Percentiles rank a stretch among this genome's conserved stretches.
phyloP scores from a whole-genome alignment of 2,888 invertebrate species.

The Odontocolon sp. region DNA sequence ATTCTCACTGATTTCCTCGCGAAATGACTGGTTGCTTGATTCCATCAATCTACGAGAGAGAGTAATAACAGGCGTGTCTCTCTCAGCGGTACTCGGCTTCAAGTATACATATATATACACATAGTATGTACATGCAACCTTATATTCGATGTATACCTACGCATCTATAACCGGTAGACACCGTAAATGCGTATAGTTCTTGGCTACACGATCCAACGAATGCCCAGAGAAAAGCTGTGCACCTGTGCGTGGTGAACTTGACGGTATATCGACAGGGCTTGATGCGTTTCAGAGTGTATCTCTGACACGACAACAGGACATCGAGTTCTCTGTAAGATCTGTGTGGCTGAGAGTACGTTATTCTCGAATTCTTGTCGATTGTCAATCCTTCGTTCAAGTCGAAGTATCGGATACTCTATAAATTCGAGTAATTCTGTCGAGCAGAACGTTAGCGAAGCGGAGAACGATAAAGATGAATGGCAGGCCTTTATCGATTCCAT shows the following conservation, averaged over 20 bases:
- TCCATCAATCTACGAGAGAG: slow-evolving; percentile 78
- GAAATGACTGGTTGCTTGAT: slow-evolving; percentile 80
- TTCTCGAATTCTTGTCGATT: slow-evolving; percentile 46
- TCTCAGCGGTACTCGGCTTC: slow-evolving; percentile 41
- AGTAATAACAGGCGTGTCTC: slow-evolving; percentile 77
- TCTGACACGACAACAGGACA: not conserved
- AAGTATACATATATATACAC: slow-evolving; percentile 1
- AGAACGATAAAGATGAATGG: slow-evolving; percentile 47
- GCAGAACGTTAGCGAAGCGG: too few relatives aligned
- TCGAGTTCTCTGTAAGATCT: slow-evolving; percentile 13
- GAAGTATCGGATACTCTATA: slow-evolving; percentile 42
- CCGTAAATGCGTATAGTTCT: slow-evolving; percentile 7
- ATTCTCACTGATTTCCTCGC: slow-evolving; percentile 79
- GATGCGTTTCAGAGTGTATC: not conserved
- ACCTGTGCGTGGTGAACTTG: slow-evolving; percentile 37
- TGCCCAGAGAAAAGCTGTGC: slow-evolving; percentile 14
- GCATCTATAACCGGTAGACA: slow-evolving; percentile 3
- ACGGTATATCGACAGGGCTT: not conserved
- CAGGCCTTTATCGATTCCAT: slow-evolving; percentile 41
- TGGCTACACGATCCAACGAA: not conserved
- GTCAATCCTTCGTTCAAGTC: slow-evolving; percentile 31
- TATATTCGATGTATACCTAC: not conserved
- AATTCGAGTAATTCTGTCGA: too few relatives aligned
- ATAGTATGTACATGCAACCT: not conserved
- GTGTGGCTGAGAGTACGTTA: slow-evolving; percentile 20